Conservation (phyloP, 2,888 invertebrate genomes). For the Polydrusus cervinus region DNA sequence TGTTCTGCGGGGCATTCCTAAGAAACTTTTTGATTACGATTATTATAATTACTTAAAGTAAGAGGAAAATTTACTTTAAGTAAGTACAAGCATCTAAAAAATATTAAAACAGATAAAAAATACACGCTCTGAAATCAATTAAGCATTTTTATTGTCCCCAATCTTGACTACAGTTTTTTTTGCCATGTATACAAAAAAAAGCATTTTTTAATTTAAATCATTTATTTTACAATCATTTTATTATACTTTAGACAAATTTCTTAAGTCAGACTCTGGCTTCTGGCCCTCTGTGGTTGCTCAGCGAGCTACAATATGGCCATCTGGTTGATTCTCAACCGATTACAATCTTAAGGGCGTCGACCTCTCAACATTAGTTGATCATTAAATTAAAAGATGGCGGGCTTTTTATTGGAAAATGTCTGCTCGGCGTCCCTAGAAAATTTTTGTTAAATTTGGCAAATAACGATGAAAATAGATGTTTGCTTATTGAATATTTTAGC, state of each 20-base stretch:
- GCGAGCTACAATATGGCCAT: conserved; percentile 1
- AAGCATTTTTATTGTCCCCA: too few relatives aligned
- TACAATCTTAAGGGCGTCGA: conserved; percentile 10
- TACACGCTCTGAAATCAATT: background rate
- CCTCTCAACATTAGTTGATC: conserved; percentile 9
- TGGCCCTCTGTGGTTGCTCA: background rate
- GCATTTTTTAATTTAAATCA: too few relatives aligned
- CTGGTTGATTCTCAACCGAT: conserved; percentile 6
- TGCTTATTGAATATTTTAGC: too few relatives aligned
- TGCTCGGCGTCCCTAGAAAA: too few relatives aligned
- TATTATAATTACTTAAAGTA: conserved; percentile 44
- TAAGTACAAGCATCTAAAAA: background rate
- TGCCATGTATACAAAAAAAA: too few relatives aligned
- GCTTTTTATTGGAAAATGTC: background rate
- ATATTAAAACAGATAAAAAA: background rate
- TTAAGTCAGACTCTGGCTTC: background rate
- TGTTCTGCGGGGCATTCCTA: conserved; percentile 3
- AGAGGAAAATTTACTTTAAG: background rate
- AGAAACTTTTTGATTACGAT: conserved; percentile 34
- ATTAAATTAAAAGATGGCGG: background rate
- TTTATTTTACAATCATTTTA: too few relatives aligned
- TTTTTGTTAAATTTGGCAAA: too few relatives aligned
- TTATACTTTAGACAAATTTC: background rate
- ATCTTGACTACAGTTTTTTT: too few relatives aligned
- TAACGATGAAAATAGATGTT: too few relatives aligned